Evolutionary conservation across 2,888 invertebrate species (phyloP).

Genomic region (Apoda limacodes): DNA sequence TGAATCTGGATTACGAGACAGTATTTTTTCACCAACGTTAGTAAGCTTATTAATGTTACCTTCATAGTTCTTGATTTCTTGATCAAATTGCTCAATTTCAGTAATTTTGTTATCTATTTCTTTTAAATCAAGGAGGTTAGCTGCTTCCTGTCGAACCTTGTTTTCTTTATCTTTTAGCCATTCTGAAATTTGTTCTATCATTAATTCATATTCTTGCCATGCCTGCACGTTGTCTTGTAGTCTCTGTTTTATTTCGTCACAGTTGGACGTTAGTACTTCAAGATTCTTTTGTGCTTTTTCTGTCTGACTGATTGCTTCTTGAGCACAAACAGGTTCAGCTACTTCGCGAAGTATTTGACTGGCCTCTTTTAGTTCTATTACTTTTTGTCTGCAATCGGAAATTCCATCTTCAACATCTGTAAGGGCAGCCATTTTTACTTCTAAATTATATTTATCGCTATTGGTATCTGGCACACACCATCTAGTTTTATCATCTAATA

Average conservation of each 20-base stretch:
- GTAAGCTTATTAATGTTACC: slow-evolving; percentile 76
- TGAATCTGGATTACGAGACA: slow-evolving; percentile 84
- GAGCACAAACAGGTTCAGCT: slow-evolving; percentile 77
- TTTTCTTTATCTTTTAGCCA: slow-evolving; percentile 87
- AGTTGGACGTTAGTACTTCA: slow-evolving; percentile 75
- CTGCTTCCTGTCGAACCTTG: slow-evolving; percentile 78
- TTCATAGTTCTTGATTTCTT: slow-evolving; percentile 74
- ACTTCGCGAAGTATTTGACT: slow-evolving; percentile 78
- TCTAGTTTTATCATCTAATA: slow-evolving; percentile 87
- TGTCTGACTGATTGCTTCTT: slow-evolving; percentile 76
- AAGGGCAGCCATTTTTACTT: slow-evolving; percentile 88
- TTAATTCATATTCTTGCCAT: slow-evolving; percentile 84
- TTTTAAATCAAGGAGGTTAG: slow-evolving; percentile 75
- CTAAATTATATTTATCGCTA: slow-evolving; percentile 92
- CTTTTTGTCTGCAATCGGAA: slow-evolving; percentile 75
- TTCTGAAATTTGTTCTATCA: slow-evolving; percentile 78
- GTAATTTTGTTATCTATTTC: slow-evolving; percentile 77
- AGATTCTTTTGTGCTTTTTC: slow-evolving; percentile 78
- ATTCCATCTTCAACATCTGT: slow-evolving; percentile 81
- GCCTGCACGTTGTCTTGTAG: slow-evolving; percentile 78
- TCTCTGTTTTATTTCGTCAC: slow-evolving; percentile 74
- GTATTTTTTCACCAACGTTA: slow-evolving; percentile 77
- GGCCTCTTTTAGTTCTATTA: slow-evolving; percentile 77
- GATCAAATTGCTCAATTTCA: slow-evolving; percentile 73
- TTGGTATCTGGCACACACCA: slow-evolving; percentile 93